phyloP scores from a whole-genome alignment of 2,888 invertebrate species.

The Seira ritae region DNA sequence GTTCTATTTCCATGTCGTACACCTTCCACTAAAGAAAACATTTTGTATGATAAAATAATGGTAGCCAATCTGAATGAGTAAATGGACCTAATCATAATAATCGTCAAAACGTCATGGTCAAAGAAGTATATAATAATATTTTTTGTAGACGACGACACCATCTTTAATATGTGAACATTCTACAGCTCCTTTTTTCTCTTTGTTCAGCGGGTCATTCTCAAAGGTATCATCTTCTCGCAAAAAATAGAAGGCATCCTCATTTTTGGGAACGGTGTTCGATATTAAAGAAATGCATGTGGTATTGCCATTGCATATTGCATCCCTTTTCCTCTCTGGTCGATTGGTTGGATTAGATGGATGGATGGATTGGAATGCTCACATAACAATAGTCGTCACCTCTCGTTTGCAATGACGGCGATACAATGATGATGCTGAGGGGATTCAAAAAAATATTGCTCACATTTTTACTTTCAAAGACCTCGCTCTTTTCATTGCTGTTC shows the following conservation, averaged over 20 bases:
- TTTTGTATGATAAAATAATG: not conserved
- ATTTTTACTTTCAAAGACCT: conserved; percentile 55
- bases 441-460: not conserved
- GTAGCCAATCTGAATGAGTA: conserved; percentile 12
- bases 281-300: no score
- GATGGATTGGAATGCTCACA: no score
- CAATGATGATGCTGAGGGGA: not conserved
- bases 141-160: conserved; percentile 16
- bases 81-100: conserved; percentile 29
- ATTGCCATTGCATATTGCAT: no score
- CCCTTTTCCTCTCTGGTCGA: no score
- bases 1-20: conserved; percentile 47
- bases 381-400: no score
- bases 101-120: conserved; percentile 49
- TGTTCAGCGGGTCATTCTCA: no score
- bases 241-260: no score
- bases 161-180: conserved; percentile 12
- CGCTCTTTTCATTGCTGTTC: conserved; percentile 32
- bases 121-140: conserved; percentile 38
- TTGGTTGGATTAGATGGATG: no score
- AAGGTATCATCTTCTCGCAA: no score
- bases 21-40: not conserved
- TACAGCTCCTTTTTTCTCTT: conserved; percentile 20
- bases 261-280: no score
- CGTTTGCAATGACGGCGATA: no score